These are phyloP conservation scores for Drosophila albomicans DNA, from an alignment of 1,140 invertebrate genomes.

Conservation along the genomic window DNA sequence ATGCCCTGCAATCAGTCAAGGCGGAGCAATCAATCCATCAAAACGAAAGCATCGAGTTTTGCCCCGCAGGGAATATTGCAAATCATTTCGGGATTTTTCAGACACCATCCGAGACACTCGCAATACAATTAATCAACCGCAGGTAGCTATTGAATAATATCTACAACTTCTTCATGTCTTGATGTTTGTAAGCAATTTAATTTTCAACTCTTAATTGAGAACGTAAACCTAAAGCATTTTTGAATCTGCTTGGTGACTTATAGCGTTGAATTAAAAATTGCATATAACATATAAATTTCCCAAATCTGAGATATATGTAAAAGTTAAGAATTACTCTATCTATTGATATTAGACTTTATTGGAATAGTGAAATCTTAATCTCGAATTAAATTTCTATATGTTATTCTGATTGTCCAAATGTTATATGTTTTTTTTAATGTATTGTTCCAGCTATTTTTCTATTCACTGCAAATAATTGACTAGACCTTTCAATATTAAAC, in stretches of 20 bases:
- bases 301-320: too few relatives aligned
- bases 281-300: too few relatives aligned
- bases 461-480: too few relatives aligned
- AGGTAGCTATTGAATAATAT: conserved; percentile 4
- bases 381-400: too few relatives aligned
- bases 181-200: neutral
- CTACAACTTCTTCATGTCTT: neutral
- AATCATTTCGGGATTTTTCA: conserved; percentile 31
- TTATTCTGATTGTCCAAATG: too few relatives aligned
- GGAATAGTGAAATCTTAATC: too few relatives aligned
- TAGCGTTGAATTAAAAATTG: neutral
- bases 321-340: too few relatives aligned
- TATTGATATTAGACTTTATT: too few relatives aligned
- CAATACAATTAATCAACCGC: conserved; percentile 40
- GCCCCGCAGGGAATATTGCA: conserved; percentile 20
- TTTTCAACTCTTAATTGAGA: neutral
- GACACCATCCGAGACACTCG: neutral
- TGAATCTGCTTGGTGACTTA: neutral
- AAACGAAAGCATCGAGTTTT: conserved; percentile 37
- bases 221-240: neutral
- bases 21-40: conserved; percentile 47
- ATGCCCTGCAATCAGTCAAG: conserved; percentile 46
- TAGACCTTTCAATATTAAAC: too few relatives aligned
- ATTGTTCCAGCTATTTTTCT: too few relatives aligned
- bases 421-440: too few relatives aligned